Evolutionary conservation across 2,797 vertebrate genomes (phyloP).

Genomic region (Epinephelus coioides): DNA sequence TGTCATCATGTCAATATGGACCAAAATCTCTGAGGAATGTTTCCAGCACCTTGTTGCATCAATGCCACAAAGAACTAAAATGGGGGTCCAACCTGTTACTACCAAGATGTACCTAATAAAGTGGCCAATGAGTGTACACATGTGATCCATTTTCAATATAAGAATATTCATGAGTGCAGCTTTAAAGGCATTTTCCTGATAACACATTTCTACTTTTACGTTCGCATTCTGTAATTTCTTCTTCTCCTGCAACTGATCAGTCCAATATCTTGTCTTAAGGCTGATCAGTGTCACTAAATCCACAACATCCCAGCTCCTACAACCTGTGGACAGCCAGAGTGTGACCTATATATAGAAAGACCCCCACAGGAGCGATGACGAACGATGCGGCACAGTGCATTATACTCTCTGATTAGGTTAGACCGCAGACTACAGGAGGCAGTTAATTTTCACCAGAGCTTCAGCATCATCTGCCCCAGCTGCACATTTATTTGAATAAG

Average conservation of each 20-base stretch:
- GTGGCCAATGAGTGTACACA: no score
- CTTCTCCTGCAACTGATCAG: background rate
- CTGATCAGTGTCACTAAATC: slow-evolving; percentile 2
- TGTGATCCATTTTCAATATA: background rate
- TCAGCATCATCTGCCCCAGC: slow-evolving; percentile 53
- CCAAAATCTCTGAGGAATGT: no score
- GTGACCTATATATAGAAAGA: slow-evolving; percentile 30
- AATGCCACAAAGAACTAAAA: no score
- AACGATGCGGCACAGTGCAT: slow-evolving; percentile 47
- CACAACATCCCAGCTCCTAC: slow-evolving; percentile 16
- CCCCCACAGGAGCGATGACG: slow-evolving; percentile 54
- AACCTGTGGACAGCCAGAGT: slow-evolving; percentile 33
- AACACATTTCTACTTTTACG: background rate
- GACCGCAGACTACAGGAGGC: slow-evolving; percentile 66
- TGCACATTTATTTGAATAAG: slow-evolving; percentile 77
- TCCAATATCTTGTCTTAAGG: slow-evolving; percentile 1
- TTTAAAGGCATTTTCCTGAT: background rate
- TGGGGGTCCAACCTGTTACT: no score
- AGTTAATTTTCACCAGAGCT: slow-evolving; percentile 69
- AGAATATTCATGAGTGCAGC: background rate
- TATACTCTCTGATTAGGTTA: slow-evolving; percentile 74
- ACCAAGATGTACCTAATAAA: no score
- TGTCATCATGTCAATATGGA: no score
- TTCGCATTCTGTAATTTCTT: background rate
- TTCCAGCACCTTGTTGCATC: no score